Evolutionary conservation across 2,113 vertebrate species (phyloP), one percentile per base, ranked within the genome.

Genomic region (Hippocampus barbouri): DNA sequence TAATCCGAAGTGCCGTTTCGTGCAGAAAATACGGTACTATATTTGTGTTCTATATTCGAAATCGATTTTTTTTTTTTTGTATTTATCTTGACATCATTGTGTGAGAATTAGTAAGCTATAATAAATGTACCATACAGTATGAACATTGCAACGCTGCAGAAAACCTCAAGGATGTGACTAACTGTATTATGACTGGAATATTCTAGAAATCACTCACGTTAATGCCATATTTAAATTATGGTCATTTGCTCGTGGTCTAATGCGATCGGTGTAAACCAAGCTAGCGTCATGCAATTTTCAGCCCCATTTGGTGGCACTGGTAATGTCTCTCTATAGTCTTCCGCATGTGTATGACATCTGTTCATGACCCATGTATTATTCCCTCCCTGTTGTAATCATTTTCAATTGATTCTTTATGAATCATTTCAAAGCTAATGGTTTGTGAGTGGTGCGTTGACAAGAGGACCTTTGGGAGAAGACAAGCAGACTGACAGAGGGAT

Each of bases 381-480:
- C 79, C 61, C 87, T 65, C 87, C 81, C 81, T 86, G 69, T 84
- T 90, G 86, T 89, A 85, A 89, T 89, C 77, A 83, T 87, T 89
- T 90, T 78, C 84, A 90, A 89, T 91, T 89, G 90, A 91, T 94
- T 90, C 83, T 95, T 95, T 94, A 94, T 93, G 94, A 96, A 89
- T 92, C 90, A 91, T 93, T 95, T 94, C 94, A 92, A 88, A 93
- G 91, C 93, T 94, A 95, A 95, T 94, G 94, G 90, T 82, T 95
- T 94, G 93, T 93, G 92, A 93, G 92, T 90, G 85, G 92, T 49
- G 40, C 69, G 40, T 54, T 49, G 81, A 80, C 75, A 92, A 92
- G 93, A 85, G 92, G 92, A 92, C 92, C 88, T 92, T 86, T 93
- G 93, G 91, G 93, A 93, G 91, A 94, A 93, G 93, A 93, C 92